Conservation (phyloP, 1,140 invertebrate genomes). For the Leucophenga varia region DNA sequence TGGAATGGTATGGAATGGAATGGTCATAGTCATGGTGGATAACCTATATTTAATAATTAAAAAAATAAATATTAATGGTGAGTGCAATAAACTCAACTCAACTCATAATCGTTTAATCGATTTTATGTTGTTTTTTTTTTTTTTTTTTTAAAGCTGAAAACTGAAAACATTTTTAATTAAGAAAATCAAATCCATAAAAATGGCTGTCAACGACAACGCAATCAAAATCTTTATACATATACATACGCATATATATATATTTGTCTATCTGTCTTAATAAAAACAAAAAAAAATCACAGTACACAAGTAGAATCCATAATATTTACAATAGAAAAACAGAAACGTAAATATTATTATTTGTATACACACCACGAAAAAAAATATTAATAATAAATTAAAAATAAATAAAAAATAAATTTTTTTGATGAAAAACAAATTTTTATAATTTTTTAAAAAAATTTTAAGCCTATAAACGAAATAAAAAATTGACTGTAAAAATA, state of each 20-base stretch:
- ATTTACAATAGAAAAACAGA: constrained; percentile 5
- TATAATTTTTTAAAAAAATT: neutral
- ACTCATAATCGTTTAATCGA: too few relatives aligned
- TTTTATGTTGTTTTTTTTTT: constrained; percentile 6
- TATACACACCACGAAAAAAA: neutral
- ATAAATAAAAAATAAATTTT: neutral
- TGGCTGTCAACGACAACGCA: neutral
- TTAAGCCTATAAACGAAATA: neutral
- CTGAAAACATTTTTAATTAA: constrained; percentile 18
- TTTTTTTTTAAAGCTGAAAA: constrained; percentile 6
- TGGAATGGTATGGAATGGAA: too few relatives aligned
- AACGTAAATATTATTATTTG: neutral
- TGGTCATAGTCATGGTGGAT: too few relatives aligned
- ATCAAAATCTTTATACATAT: too few relatives aligned
- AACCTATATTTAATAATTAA: too few relatives aligned
- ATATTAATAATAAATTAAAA: neutral
- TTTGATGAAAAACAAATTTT: neutral
- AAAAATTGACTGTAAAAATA: neutral
- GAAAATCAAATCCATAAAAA: constrained; percentile 16
- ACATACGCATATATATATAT: too few relatives aligned
- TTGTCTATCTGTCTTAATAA: constrained; percentile 7
- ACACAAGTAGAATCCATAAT: constrained; percentile 11
- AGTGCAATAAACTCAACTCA: too few relatives aligned
- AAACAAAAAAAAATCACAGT: constrained; percentile 4
- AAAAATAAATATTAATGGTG: too few relatives aligned